Percentiles rank a stretch among this genome's conserved stretches.
These are phyloP conservation scores for Philaethria dido DNA, from an alignment of 2,888 invertebrate genomes.

Conservation along the genomic window DNA sequence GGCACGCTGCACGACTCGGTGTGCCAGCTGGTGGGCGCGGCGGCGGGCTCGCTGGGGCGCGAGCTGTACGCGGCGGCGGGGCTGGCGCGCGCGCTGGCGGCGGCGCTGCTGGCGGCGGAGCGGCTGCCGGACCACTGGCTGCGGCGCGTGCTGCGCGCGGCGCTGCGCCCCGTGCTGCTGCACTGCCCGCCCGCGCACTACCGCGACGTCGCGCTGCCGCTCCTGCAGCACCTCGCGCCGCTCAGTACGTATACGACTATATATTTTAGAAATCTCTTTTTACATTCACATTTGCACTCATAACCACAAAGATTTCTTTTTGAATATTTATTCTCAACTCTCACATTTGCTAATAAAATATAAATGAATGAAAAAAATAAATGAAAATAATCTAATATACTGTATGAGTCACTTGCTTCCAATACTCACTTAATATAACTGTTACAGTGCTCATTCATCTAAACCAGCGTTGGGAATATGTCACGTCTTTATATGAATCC, in stretches of 20 bases:
- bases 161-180: slow-evolving; percentile 93
- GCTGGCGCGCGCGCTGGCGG: slow-evolving; percentile 88
- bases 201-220: slow-evolving; percentile 89
- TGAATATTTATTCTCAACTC: too few relatives aligned
- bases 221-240: slow-evolving; percentile 90
- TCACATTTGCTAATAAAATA: too few relatives aligned
- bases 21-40: slow-evolving; percentile 85
- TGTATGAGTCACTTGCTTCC: too few relatives aligned
- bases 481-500: slow-evolving; percentile 89
- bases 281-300: too few relatives aligned
- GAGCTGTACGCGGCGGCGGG: slow-evolving; percentile 92
- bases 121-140: slow-evolving; percentile 93
- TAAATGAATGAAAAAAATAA: too few relatives aligned
- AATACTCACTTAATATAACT: too few relatives aligned
- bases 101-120: slow-evolving; percentile 88
- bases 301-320: too few relatives aligned
- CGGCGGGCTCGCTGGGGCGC: slow-evolving; percentile 91
- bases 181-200: slow-evolving; percentile 94
- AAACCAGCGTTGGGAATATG: slow-evolving; percentile 91
- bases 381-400: too few relatives aligned
- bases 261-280: too few relatives aligned
- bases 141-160: slow-evolving; percentile 91
- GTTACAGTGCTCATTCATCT: slow-evolving; percentile 86
- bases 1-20: slow-evolving; percentile 89
- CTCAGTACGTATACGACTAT: slow-evolving; percentile 91